A percentile compares a stretch with the other conserved stretches of the same genome.
phyloP scores from a whole-genome alignment of 2,113 vertebrate species.

The Cynoglossus semilaevis region DNA sequence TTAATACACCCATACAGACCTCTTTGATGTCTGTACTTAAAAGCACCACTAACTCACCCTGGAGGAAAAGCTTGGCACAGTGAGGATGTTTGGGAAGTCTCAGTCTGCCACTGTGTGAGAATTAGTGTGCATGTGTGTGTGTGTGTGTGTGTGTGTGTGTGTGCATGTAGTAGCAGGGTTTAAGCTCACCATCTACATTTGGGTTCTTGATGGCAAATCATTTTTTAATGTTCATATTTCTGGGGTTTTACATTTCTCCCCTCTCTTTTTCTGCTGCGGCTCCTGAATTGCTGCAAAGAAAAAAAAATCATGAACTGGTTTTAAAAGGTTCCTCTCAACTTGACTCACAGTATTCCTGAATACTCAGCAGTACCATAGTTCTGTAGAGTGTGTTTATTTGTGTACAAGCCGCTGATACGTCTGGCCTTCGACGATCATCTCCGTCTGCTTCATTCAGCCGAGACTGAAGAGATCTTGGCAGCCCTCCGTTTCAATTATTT shows the following conservation, averaged over 20 bases:
- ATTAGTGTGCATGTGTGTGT: background rate
- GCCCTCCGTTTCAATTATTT: constrained; percentile 65
- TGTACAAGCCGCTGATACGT: constrained; percentile 23
- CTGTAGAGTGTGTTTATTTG: background rate
- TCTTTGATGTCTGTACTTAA: constrained; percentile 72
- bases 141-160: constrained; percentile 8
- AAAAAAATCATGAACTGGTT: no score
- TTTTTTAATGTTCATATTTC: constrained; percentile 32
- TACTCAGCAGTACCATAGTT: no score
- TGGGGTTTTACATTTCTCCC: constrained; percentile 29
- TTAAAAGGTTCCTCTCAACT: no score
- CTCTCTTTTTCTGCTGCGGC: constrained; percentile 20
- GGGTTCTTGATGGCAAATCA: constrained; percentile 19
- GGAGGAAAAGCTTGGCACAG: constrained; percentile 57
- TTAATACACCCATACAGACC: constrained; percentile 55
- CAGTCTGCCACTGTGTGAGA: constrained; percentile 13
- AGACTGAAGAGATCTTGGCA: constrained; percentile 46
- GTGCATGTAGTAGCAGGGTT: background rate
- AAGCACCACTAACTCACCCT: constrained; percentile 70
- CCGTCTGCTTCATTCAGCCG: constrained; percentile 22
- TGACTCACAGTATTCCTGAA: no score
- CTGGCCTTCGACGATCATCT: constrained; percentile 4
- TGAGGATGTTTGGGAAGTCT: constrained; percentile 53
- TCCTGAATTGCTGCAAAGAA: constrained; percentile 1
- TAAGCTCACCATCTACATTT: constrained; percentile 1